Percentiles rank a stretch among this genome's conserved stretches.
These are phyloP conservation scores for Ammodramus savannarum DNA, from an alignment of 2,113 vertebrate genomes.

Conservation along the genomic window DNA sequence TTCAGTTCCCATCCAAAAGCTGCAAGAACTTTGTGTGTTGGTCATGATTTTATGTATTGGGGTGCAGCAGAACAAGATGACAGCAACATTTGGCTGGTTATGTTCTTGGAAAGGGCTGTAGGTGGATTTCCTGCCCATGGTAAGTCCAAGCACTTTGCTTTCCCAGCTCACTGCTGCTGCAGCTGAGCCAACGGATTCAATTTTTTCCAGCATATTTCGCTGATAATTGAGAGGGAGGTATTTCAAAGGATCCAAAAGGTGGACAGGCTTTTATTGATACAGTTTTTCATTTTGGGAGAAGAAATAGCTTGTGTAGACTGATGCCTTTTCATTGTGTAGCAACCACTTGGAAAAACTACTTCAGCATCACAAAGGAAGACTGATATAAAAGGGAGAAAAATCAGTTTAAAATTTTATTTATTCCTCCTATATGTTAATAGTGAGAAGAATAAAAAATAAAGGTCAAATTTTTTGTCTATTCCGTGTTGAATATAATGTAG, in stretches of 20 bases:
- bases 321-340: neutral
- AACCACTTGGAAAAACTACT: neutral
- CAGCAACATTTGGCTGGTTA: neutral
- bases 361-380: neutral
- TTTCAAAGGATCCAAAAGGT: constrained; percentile 3
- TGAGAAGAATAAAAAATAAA: neutral
- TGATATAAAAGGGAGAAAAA: neutral
- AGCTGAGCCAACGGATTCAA: neutral
- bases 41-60: neutral
- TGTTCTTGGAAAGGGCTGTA: neutral
- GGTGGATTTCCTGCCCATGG: neutral
- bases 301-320: neutral
- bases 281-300: neutral
- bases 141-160: neutral
- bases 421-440: neutral
- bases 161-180: neutral
- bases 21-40: neutral
- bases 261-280: neutral
- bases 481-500: constrained; percentile 3
- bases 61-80: neutral
- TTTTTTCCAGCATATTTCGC: neutral
- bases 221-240: neutral
- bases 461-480: neutral
- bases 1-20: neutral
- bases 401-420: neutral